A percentile compares a stretch with the other conserved stretches of the same genome.
phyloP scores from a whole-genome alignment of 2,797 vertebrate species.

The Austrolebias charrua region DNA sequence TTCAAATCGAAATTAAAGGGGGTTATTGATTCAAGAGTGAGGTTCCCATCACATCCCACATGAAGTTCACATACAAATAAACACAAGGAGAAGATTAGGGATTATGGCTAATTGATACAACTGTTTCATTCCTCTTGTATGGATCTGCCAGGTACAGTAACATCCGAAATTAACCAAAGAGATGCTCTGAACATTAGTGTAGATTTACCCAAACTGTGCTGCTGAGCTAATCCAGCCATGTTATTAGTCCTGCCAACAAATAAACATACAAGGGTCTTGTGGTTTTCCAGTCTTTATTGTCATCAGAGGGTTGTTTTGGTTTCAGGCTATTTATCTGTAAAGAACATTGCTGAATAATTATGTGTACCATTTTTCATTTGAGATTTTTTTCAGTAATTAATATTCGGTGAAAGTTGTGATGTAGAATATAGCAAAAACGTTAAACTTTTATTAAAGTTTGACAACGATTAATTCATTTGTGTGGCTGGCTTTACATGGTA shows the following conservation, averaged over 20 bases:
- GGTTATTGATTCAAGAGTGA: slow-evolving; percentile 49
- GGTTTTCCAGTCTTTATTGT: slow-evolving; percentile 24
- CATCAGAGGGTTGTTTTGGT: not conserved
- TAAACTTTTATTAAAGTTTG: too few relatives aligned
- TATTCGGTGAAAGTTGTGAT: not conserved
- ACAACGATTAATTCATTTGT: too few relatives aligned
- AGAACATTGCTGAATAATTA: slow-evolving; percentile 3
- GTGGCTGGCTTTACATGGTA: too few relatives aligned
- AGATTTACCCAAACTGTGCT: slow-evolving; percentile 20
- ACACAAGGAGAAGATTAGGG: slow-evolving; percentile 18
- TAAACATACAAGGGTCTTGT: slow-evolving; percentile 6
- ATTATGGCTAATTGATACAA: slow-evolving; percentile 29
- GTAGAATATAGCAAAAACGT: not conserved
- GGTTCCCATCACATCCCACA: slow-evolving; percentile 40
- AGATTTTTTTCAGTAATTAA: not conserved
- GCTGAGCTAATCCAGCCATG: slow-evolving; percentile 5
- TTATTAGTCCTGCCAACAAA: slow-evolving; percentile 24
- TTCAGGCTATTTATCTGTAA: slow-evolving; percentile 12
- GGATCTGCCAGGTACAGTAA: slow-evolving; percentile 26
- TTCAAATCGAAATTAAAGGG: slow-evolving; percentile 62
- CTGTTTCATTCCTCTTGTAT: slow-evolving; percentile 25
- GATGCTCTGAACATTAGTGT: slow-evolving; percentile 23
- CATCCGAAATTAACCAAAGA: too few relatives aligned
- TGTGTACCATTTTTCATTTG: not conserved
- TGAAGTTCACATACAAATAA: not conserved